phyloP scores from a whole-genome alignment of 2,797 vertebrate species.

The Choloepus didactylus region DNA sequence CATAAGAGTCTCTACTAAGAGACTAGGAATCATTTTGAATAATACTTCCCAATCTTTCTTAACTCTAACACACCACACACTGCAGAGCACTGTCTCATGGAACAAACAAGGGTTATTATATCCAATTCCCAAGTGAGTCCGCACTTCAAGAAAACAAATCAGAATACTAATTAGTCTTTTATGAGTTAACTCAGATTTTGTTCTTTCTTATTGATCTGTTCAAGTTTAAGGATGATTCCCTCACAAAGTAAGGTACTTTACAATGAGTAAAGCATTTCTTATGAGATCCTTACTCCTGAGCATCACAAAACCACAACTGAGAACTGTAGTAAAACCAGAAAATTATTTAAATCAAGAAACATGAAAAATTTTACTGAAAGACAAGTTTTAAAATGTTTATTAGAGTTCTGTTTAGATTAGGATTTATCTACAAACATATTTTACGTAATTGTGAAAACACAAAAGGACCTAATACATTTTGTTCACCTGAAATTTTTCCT shows the following conservation, averaged over 20 bases:
- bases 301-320: not conserved
- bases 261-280: not conserved
- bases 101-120: not conserved
- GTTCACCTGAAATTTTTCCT: too few relatives aligned
- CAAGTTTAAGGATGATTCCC: not conserved
- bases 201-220: conserved; percentile 11
- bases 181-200: conserved; percentile 7
- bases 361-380: not conserved
- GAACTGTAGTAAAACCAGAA: not conserved
- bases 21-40: not conserved
- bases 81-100: not conserved
- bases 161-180: conserved; percentile 8
- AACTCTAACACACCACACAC: not conserved
- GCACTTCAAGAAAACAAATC: conserved; percentile 2
- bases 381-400: conserved; percentile 36
- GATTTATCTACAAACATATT: not conserved
- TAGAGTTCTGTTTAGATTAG: not conserved
- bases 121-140: not conserved
- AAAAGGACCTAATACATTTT: too few relatives aligned
- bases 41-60: not conserved
- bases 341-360: conserved; percentile 13
- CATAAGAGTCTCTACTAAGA: not conserved
- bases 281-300: not conserved
- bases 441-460: not conserved
- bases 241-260: not conserved